Evolutionary conservation across 2,113 vertebrate species (phyloP), one percentile per base, ranked within the genome.

Genomic region (Porphyrio hochstetteri): DNA sequence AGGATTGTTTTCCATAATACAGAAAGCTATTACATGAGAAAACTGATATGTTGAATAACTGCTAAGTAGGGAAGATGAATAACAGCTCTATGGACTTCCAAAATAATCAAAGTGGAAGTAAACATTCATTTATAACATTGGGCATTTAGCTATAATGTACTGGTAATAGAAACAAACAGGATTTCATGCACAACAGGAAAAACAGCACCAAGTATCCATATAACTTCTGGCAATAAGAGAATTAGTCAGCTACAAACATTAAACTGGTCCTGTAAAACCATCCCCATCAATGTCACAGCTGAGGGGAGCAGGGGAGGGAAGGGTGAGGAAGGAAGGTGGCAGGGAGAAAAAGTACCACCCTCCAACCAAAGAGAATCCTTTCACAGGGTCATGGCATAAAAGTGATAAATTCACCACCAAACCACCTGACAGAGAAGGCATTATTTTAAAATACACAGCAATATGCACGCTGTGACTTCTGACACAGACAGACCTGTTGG

Each of bases 11-110:
- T 95, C 77, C 59, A 33, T 50, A 92, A 69, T 53, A 86, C 60
- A 86, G 56, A 92, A 96, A 94, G 27, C 61, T 79, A 61, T 95
- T 69, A 91, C 28, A 87, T 65, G 86, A 95, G 61, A 64, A 93
- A 88, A 87, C 65, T 24, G 24, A 6, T 61, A 69, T 29, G 80
- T 71, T 89, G 86, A 88, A 69, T 84, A 96, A 92, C 68, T 86
- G 53, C 65, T 88, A 94, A 94, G 72, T n/a, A 89, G 61, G 69
- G 69, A 92, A 92, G 76, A 87, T 59, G 57, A 94, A 69, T 71
- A 86, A 88, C 35, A 86, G 33, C 57, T 79, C 80, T 17, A 31
- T 6, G 59, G 72, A 90, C 70, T 86, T 88, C 69, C 48, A 84
- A 69, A 86, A 74, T 78, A 92, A 93, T 64, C 80, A 40, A 88